Percentiles rank a stretch among this genome's conserved stretches.
Evolutionary conservation across 2,888 invertebrate species (phyloP).

Genomic region (Cosmopolites sordidus): DNA sequence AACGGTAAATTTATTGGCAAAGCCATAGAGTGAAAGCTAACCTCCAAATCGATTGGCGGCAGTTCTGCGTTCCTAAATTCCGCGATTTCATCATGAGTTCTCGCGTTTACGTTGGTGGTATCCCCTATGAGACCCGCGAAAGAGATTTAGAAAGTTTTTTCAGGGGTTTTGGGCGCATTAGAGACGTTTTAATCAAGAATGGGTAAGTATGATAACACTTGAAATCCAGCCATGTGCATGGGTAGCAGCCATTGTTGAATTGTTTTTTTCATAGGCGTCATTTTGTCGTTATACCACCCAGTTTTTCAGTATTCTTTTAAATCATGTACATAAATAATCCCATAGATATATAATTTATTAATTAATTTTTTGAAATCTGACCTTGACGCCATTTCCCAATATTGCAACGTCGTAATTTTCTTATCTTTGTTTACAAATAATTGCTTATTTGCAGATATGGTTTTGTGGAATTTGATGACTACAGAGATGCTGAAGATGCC

Average conservation of each 20-base stretch:
- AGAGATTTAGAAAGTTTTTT: slow-evolving; percentile 71
- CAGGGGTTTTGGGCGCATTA: slow-evolving; percentile 65
- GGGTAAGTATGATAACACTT: slow-evolving; percentile 45
- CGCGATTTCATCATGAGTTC: slow-evolving; percentile 44
- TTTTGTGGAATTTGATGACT: slow-evolving; percentile 89
- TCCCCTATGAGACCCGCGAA: slow-evolving; percentile 65
- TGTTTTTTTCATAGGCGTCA: too few relatives aligned
- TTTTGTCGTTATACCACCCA: too few relatives aligned
- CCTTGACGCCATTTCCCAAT: too few relatives aligned
- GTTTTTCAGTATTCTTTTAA: too few relatives aligned
- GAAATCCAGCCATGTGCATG: neutral
- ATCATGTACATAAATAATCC: too few relatives aligned
- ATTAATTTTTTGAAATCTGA: too few relatives aligned
- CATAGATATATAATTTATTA: too few relatives aligned
- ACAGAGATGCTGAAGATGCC: slow-evolving; percentile 93
- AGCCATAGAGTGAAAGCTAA: slow-evolving; percentile 12
- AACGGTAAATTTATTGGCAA: neutral
- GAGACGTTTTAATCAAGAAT: slow-evolving; percentile 68
- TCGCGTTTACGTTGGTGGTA: slow-evolving; percentile 67
- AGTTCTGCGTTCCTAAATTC: slow-evolving; percentile 3
- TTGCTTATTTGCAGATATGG: slow-evolving; percentile 50
- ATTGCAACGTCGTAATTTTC: too few relatives aligned
- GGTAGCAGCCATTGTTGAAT: too few relatives aligned
- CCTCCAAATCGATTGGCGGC: slow-evolving; percentile 19
- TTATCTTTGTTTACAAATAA: too few relatives aligned